Evolutionary conservation across 2,797 vertebrate genomes (phyloP), one percentile per base, ranked within the genome.

Genomic region (Hypotaenidia philippensis): DNA sequence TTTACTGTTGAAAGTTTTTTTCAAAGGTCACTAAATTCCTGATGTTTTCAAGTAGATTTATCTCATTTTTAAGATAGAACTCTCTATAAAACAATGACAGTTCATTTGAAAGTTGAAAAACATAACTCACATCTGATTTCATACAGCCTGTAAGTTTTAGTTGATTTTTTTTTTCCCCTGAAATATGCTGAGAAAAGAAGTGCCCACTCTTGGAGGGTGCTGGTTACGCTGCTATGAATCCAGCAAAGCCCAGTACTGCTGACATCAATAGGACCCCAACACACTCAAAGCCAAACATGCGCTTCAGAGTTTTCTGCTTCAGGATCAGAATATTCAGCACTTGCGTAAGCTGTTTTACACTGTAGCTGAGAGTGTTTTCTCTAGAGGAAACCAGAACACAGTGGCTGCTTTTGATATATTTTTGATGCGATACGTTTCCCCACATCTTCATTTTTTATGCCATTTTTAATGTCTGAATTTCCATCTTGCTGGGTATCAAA

Each of bases 301-400:
- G 63, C 77, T 94, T 95, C 66, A 83, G 84, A 64, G 47, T 93
- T 93, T 87, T 31, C 59, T 83, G 63, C 65, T 81, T 86, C 52
- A 38, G 72, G 23, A 82, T 69, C 63, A 60, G 70, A 92, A 76
- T 89, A 80, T 75, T 86, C 61, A 93, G 63, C 59, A 76, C 44
- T 79, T 77, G 41, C 64, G 36, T 63, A 72, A 76, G 21, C 31
- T 84, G n/a, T 59, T 93, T 59, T 76, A n/a, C 55, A 21, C n/a
- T 40, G 17, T 36, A 83, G 50, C 79, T 52, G 72, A 17, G 50
- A 47, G 18, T 49, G 32, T 70, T 84, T 90, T 88, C 55, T 68
- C 22, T 64, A 38, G 87, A 82, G 36, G 74, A 90, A 76, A 76
- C 27, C 31, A 12, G 20, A 78, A 47, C 13, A 57, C 52, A 59